Percentiles rank a stretch among this genome's conserved stretches.
Evolutionary conservation across 2,113 vertebrate species (phyloP).

Genomic region (Neolamprologus sp.): DNA sequence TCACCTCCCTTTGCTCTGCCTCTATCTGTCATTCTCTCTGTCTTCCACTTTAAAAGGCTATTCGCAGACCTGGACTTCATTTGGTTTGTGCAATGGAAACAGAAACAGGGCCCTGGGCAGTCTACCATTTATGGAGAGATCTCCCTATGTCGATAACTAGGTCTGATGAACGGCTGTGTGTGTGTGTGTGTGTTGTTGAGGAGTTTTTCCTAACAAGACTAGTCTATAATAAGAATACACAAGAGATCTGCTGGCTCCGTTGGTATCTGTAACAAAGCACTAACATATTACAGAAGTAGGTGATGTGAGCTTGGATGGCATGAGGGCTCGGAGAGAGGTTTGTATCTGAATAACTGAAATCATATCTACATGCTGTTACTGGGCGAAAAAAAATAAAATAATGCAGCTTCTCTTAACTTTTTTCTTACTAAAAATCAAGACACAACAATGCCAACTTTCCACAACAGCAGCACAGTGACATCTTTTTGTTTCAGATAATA

Average conservation of each 20-base stretch:
- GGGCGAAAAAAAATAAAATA: neutral
- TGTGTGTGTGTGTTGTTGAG: neutral
- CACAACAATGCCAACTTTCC: neutral
- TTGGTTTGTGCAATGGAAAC: constrained; percentile 49
- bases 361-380: neutral
- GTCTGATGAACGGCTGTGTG: constrained; percentile 29
- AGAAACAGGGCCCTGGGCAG: constrained; percentile 37
- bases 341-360: neutral
- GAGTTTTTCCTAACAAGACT: neutral
- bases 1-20: neutral
- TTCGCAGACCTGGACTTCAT: constrained; percentile 46
- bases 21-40: neutral
- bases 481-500: neutral
- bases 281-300: neutral
- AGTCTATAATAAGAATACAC: constrained; percentile 39
- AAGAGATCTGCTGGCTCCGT: constrained; percentile 4
- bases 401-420: neutral
- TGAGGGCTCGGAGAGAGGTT: neutral
- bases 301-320: neutral
- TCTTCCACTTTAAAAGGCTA: constrained; percentile 43
- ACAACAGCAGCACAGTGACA: neutral
- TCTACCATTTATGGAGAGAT: constrained; percentile 72
- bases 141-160: constrained; percentile 54
- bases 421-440: neutral
- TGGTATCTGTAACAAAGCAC: constrained; percentile 14